phyloP scores from a whole-genome alignment of 1,140 invertebrate genomes.

The Plodia interpunctella region DNA sequence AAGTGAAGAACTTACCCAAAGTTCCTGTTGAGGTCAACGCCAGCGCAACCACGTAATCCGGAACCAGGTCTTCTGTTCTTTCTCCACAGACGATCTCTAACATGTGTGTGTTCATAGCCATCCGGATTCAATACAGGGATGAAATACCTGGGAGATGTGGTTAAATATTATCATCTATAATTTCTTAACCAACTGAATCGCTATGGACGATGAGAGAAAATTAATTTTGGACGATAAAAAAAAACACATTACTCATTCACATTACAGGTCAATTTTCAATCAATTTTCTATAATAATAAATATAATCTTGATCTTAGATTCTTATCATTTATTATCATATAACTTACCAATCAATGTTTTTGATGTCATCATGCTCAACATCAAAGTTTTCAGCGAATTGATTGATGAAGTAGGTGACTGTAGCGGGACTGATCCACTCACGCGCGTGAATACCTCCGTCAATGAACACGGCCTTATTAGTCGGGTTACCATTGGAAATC shows the following conservation, averaged over 20 bases:
- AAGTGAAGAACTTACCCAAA: constrained; percentile 78
- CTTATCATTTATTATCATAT: too few species aligned
- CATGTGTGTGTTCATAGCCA: constrained; percentile 91
- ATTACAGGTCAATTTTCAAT: too few species aligned
- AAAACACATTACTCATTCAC: too few species aligned
- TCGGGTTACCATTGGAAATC: constrained; percentile 81
- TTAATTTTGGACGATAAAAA: too few species aligned
- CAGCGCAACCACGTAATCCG: constrained; percentile 79
- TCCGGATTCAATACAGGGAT: constrained; percentile 91
- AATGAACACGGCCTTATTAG: constrained; percentile 81
- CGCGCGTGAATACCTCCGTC: constrained; percentile 91
- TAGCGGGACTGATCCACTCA: constrained; percentile 94
- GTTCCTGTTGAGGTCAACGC: constrained; percentile 90
- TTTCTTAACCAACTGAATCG: too few species aligned
- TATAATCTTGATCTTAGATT: too few species aligned
- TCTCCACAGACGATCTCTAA: constrained; percentile 86
- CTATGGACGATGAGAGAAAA: too few species aligned
- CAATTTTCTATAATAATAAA: too few species aligned
- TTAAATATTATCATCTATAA: too few species aligned
- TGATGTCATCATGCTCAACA: constrained; percentile 82
- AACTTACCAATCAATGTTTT: constrained; percentile 85
- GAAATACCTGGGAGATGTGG: constrained; percentile 78
- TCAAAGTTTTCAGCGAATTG: constrained; percentile 86
- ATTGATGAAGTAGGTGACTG: constrained; percentile 89
- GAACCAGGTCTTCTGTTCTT: constrained; percentile 82